A percentile compares a stretch with the other conserved stretches of the same genome.
phyloP scores from a whole-genome alignment of 2,888 invertebrate species.

The Podotricha telesiphe region DNA sequence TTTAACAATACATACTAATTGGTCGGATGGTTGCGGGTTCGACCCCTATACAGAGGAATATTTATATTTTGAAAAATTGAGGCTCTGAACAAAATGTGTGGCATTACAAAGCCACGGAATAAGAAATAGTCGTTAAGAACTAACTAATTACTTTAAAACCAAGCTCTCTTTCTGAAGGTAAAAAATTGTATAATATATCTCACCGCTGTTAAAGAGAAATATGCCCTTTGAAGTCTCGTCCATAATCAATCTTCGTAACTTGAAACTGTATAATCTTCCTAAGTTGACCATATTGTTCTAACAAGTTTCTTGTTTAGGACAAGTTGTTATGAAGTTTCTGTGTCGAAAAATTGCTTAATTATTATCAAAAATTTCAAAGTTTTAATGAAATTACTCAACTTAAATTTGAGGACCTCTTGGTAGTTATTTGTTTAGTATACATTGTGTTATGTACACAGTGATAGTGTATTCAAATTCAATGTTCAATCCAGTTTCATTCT shows the following conservation, averaged over 20 bases:
- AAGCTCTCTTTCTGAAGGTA: no score
- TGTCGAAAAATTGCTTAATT: conserved; percentile 22
- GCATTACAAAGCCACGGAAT: background rate
- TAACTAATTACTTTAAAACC: background rate
- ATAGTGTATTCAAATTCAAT: no score
- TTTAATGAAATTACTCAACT: conserved; percentile 15
- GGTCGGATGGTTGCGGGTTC: no score
- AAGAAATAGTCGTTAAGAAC: background rate
- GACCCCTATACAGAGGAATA: no score
- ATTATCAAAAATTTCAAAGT: conserved; percentile 22
- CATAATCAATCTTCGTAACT: conserved; percentile 42
- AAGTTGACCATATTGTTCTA: conserved; percentile 38
- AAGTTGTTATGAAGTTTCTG: conserved; percentile 21
- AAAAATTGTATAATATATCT: background rate
- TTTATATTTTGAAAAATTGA: no score
- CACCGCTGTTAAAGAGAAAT: background rate
- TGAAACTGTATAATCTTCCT: conserved; percentile 39
- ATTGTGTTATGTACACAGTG: no score
- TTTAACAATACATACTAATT: no score
- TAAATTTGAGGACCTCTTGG: background rate
- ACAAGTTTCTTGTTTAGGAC: conserved; percentile 26
- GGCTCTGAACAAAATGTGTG: background rate
- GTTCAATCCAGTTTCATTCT: no score
- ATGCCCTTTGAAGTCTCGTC: conserved; percentile 27
- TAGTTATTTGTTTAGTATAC: background rate